phyloP scores from a whole-genome alignment of 1,140 invertebrate genomes.

The Grapholita molesta region DNA sequence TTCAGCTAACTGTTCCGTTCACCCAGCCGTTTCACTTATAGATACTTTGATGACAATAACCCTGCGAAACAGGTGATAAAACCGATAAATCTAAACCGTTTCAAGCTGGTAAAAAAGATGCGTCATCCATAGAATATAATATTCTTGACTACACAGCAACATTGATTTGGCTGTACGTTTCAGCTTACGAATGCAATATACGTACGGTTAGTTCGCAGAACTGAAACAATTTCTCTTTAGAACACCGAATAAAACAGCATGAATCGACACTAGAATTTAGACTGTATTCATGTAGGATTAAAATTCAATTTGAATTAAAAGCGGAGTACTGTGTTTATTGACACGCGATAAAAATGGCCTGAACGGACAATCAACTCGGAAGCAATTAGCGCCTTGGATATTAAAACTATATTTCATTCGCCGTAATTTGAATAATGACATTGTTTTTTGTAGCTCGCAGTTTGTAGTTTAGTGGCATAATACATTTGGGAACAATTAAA shows the following conservation, averaged over 20 bases:
- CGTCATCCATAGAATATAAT: too few relatives aligned
- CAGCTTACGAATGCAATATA: not conserved
- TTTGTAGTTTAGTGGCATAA: too few relatives aligned
- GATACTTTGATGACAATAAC: too few relatives aligned
- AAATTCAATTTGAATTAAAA: not conserved
- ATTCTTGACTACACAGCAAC: too few relatives aligned
- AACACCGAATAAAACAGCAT: not conserved
- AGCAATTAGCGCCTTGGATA: not conserved
- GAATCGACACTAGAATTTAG: not conserved
- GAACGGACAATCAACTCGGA: not conserved
- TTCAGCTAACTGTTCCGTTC: too few relatives aligned
- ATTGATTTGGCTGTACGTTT: too few relatives aligned
- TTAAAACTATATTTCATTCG: not conserved
- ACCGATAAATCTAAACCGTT: too few relatives aligned
- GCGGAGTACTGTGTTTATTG: not conserved
- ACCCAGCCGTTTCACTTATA: too few relatives aligned
- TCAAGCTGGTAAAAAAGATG: too few relatives aligned
- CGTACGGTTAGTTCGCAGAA: not conserved
- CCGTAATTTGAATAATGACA: not conserved
- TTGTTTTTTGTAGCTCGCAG: not conserved
- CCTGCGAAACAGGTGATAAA: too few relatives aligned
- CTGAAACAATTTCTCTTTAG: not conserved
- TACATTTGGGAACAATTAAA: too few relatives aligned
- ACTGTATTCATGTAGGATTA: not conserved
- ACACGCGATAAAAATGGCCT: not conserved